Percentiles rank a stretch among this genome's conserved stretches.
phyloP scores from a whole-genome alignment of 2,797 vertebrate genomes.

The Lindbergichthys nudifrons region DNA sequence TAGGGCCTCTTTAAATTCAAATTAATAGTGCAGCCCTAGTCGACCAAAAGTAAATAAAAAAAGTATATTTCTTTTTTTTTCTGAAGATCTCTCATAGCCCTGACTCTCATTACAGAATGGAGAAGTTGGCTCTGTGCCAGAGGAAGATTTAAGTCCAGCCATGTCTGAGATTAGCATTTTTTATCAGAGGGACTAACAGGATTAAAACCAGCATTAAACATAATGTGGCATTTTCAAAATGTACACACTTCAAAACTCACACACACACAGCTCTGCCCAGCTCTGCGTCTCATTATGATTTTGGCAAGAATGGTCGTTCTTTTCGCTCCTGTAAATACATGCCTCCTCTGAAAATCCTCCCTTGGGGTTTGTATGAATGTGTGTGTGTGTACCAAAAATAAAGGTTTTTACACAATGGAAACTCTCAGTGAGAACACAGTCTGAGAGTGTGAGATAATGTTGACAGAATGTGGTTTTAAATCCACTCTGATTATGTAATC shows the following conservation, averaged over 20 bases:
- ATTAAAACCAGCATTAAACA: conserved; percentile 53
- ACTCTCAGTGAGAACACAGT: conserved; percentile 13
- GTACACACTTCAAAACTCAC: not conserved
- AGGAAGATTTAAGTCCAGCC: conserved; percentile 28
- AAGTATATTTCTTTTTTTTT: not conserved
- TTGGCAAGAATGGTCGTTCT: conserved; percentile 40
- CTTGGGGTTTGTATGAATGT: conserved; percentile 30
- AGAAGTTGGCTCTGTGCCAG: conserved; percentile 17
- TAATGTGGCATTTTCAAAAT: conserved; percentile 26
- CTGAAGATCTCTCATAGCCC: conserved; percentile 6
- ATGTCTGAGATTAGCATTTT: conserved; percentile 48
- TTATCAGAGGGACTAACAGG: conserved; percentile 35
- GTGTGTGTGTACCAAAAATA: conserved; percentile 32
- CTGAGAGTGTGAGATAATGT: conserved; percentile 30
- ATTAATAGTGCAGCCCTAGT: too few relatives aligned
- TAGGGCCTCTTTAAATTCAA: too few relatives aligned
- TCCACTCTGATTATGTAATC: conserved; percentile 19
- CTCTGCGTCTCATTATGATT: conserved; percentile 37
- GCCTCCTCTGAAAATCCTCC: conserved; percentile 23
- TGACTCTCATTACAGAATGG: conserved; percentile 22
- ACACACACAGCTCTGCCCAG: conserved; percentile 17
- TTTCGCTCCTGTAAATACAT: conserved; percentile 45
- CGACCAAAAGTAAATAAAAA: too few relatives aligned
- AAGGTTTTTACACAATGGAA: conserved; percentile 14
- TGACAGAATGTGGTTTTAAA: conserved; percentile 37